phyloP scores from a whole-genome alignment of 2,113 vertebrate genomes.

The Callopanchax toddi region DNA sequence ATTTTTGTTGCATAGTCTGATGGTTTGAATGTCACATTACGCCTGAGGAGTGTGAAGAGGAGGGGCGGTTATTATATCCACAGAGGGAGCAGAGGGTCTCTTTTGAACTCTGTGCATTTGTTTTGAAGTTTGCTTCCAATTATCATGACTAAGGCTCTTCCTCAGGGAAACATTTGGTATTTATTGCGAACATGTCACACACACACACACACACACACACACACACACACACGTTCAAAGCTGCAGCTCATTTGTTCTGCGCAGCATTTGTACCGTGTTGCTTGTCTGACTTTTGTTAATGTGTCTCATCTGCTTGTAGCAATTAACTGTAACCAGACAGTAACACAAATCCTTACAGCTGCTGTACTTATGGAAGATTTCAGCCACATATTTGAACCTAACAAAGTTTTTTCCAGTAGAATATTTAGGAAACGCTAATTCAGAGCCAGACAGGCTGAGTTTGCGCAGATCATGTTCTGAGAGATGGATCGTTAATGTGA shows the following conservation, averaged over 20 bases:
- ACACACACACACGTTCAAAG: constrained; percentile 57
- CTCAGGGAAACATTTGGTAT: constrained; percentile 64
- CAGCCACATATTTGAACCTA: background rate
- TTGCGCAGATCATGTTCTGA: constrained; percentile 4
- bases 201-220: constrained; percentile 53
- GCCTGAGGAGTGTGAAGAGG: constrained; percentile 47
- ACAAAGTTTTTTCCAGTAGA: background rate
- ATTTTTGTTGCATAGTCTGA: constrained; percentile 25
- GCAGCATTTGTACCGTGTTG: constrained; percentile 2
- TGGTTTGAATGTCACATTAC: constrained; percentile 57
- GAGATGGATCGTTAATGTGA: constrained; percentile 16
- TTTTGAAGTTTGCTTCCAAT: constrained; percentile 74
- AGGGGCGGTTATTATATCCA: constrained; percentile 63
- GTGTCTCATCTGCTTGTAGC: background rate
- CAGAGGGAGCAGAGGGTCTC: constrained; percentile 60
- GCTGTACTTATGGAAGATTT: background rate
- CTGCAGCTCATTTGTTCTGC: constrained; percentile 48
- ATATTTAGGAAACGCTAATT: background rate
- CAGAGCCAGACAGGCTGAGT: background rate
- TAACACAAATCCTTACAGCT: background rate
- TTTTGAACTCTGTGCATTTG: constrained; percentile 63
- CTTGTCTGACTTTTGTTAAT: constrained; percentile 1
- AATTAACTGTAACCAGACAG: background rate
- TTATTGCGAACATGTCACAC: constrained; percentile 64
- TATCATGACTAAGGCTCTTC: constrained; percentile 65